Evolutionary conservation across 2,797 vertebrate genomes (phyloP), one percentile per base, ranked within the genome.

Genomic region (Amblyopsis hoosieri): DNA sequence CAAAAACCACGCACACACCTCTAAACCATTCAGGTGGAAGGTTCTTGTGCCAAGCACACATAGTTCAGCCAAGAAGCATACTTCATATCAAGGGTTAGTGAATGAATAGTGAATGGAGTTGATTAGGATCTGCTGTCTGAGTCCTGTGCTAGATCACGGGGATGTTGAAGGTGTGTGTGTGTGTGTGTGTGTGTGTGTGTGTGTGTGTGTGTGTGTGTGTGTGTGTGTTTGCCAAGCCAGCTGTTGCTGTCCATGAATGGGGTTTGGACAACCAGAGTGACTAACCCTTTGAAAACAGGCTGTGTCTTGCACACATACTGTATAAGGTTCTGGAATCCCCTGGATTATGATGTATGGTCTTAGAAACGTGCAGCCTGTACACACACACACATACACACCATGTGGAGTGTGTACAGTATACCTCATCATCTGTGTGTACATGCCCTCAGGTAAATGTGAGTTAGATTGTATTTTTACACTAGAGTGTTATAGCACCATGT

Each of bases 111-210:
- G 82, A 89, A 89, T 83, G 86, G 81, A 81, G 71, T 81, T 78
- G 86, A 87, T 89, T 85, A 84, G 81, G 79, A 85, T 86, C 74
- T 82, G 67, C 86, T 87, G 84, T 87, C 84, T 80, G 74, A 75
- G 61, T 82, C 69, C 78, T 79, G 74, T 78, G 76, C 83, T 81
- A 79, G 84, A 87, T 90, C 85, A 85, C 79, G 84, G 77, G 75
- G 79, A 77, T 74, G 23, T 29, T 29, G 83, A 78, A 84, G 75
- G 78, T 85, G 84, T 73, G 65, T 2, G 56, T 31, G 48, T 10
- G 23, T 29, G 23, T 29, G 23, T 29, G 23, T 19, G 2, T 19
- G 19, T 29, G 48, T 10, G 46, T 67, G 85, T 10, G 23, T 29
- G 23, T 29, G 23, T 29, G 23, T 19, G 1, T 19, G 19, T 23